Percentiles rank a stretch among this genome's conserved stretches.
Evolutionary conservation across 2,888 invertebrate genomes (phyloP).

Genomic region (Drosophila tanythrix): DNA sequence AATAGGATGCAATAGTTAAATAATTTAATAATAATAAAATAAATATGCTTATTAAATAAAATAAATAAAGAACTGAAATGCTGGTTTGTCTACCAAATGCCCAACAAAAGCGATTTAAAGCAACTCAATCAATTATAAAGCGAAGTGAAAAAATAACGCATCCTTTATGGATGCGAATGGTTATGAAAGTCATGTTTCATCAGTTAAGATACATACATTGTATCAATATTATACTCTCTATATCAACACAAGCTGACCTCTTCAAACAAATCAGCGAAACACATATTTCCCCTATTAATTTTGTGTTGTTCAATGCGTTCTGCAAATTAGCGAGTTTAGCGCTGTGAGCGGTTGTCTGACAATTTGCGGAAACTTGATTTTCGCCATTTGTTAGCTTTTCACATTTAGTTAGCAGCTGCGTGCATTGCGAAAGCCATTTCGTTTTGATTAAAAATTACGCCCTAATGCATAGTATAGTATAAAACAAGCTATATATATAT

Average conservation of each 20-base stretch:
- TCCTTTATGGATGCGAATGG: neutral
- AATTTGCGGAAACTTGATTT: neutral
- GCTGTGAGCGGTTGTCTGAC: slow-evolving; percentile 5
- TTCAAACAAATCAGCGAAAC: neutral
- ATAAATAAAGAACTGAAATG: neutral
- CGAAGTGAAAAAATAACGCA: neutral
- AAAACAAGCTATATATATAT: slow-evolving; percentile 41
- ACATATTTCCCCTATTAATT: slow-evolving; percentile 16
- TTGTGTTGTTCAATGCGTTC: slow-evolving; percentile 30
- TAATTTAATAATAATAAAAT: neutral
- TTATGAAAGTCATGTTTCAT: neutral
- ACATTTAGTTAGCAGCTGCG: slow-evolving; percentile 22
- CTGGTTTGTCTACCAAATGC: neutral
- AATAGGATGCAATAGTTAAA: neutral
- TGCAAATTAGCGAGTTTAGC: slow-evolving; percentile 19
- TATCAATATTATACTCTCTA: neutral
- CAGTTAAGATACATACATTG: neutral
- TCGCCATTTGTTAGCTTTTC: slow-evolving; percentile 15
- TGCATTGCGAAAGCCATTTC: slow-evolving; percentile 32
- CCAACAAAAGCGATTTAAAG: neutral
- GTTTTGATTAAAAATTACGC: slow-evolving; percentile 41
- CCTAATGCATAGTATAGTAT: slow-evolving; percentile 19
- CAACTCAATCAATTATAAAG: neutral
- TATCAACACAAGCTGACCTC: neutral
- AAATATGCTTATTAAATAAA: neutral